Base-by-base conservation (phyloP, 2,797 vertebrate genomes). In the Chromis chromis region DNA sequence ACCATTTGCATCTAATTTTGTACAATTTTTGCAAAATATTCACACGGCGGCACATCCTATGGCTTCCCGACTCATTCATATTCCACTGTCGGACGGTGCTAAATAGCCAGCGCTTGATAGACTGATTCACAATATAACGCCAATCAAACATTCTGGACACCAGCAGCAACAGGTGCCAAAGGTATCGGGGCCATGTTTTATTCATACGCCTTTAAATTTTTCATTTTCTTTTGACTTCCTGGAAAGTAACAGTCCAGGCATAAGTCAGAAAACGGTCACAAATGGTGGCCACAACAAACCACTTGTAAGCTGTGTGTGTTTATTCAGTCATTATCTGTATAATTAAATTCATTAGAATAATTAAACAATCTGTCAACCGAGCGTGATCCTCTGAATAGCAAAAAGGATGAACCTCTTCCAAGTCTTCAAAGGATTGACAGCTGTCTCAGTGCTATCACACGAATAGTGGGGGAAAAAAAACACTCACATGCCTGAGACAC, bases 61-160 rank as follows among this genome's bases (percentile, higher is more conserved):
- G 68, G 77, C 88, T 75, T 67, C 79, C 63, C 33, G 48, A 61
- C 82, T 88, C 85, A 92, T 93, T 90, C 31, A 56, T 82, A 94
- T 93, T 92, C 85, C 10, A 13, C 69, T 68, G 75, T 74, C 66
- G 86, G 44, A 49, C 39, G n/a, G 22, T 24, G 12, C 79, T 86
- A 90, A 93, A 91, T 85, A 84, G 72, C 86, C 74, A 33, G 19
- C 75, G 81, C 72, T 83, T 89, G 89, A 93, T 88, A 69, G 89
- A 86, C 88, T 82, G 87, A 88, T 91, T 89, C 86, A 87, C 86
- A 87, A 89, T 85, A 85, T 77, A 88, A 93, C 79, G 87, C 89
- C 93, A 93, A 87, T 91, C 89, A 91, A 88, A 89, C 77, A 91
- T 91, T 90, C 83, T 70, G 87, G 91, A 93, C 89, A 89, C 79